Evolutionary conservation across 2,797 vertebrate species (phyloP).

Genomic region (Crenuchus spilurus): DNA sequence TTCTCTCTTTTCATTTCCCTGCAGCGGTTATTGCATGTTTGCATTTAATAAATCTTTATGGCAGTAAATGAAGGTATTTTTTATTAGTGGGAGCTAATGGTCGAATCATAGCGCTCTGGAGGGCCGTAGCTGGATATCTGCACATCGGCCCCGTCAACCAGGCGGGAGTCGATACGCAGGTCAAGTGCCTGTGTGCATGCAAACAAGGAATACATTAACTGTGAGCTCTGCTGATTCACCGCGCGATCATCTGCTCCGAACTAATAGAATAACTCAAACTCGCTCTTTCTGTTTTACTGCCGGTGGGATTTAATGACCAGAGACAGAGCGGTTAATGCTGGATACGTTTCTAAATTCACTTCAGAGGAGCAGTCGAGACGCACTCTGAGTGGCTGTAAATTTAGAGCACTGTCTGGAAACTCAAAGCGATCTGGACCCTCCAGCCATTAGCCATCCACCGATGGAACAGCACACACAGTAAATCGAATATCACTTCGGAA

Average conservation of each 20-base stretch:
- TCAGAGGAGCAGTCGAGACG: background rate
- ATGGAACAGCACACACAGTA: background rate
- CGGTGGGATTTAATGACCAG: conserved; percentile 60
- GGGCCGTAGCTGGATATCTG: conserved; percentile 64
- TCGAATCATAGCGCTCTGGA: conserved; percentile 70
- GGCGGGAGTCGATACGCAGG: conserved; percentile 53
- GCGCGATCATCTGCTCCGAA: conserved; percentile 63
- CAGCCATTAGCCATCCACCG: background rate
- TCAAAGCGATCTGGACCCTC: background rate
- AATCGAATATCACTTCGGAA: background rate
- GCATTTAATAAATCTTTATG: conserved; percentile 77
- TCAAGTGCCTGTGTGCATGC: conserved; percentile 80
- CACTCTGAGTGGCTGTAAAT: background rate
- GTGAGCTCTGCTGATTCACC: conserved; percentile 68
- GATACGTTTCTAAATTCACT: background rate
- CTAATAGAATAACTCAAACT: conserved; percentile 59
- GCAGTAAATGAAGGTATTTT: conserved; percentile 72
- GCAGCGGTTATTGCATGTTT: conserved; percentile 60
- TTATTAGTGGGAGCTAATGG: conserved; percentile 76
- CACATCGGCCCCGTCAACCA: conserved; percentile 54
- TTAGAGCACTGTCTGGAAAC: background rate
- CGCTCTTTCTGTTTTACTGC: conserved; percentile 1
- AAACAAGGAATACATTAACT: conserved; percentile 79
- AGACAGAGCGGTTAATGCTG: conserved; percentile 56
- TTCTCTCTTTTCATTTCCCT: conserved; percentile 40